phyloP scores from a whole-genome alignment of 1,140 invertebrate species.

The Diuraphis noxia region DNA sequence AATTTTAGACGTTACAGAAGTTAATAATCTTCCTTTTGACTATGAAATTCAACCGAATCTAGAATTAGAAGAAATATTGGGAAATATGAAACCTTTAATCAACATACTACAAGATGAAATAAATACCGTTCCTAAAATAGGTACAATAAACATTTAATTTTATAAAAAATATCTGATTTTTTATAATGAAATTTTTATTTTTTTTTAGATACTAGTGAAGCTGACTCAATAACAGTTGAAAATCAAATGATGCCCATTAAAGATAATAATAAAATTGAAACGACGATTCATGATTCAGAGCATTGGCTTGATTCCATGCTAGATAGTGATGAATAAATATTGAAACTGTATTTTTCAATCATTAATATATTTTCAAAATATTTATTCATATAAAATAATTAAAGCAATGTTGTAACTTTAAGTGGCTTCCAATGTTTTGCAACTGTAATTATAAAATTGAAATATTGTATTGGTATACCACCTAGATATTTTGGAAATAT shows the following conservation, averaged over 20 bases:
- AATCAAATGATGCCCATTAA: background rate
- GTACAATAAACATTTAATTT: background rate
- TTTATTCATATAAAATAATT: background rate
- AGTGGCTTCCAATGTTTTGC: too few relatives aligned
- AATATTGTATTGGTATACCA: background rate
- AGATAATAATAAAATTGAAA: background rate
- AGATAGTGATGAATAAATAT: slow-evolving; percentile 24
- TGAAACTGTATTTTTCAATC: background rate
- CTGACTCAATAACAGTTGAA: background rate
- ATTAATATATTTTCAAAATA: background rate
- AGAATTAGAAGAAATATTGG: slow-evolving; percentile 29
- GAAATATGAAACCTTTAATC: slow-evolving; percentile 36
- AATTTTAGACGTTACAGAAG: slow-evolving; percentile 4
- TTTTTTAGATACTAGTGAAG: background rate
- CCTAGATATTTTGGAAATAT: too few relatives aligned
- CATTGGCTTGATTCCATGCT: slow-evolving; percentile 50
- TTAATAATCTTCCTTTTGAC: background rate
- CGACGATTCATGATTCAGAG: background rate
- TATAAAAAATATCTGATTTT: background rate
- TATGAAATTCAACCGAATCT: background rate
- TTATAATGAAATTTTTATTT: background rate
- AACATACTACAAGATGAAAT: slow-evolving; percentile 8
- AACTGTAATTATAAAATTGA: background rate
- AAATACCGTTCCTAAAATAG: background rate
- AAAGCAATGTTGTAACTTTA: background rate